A percentile compares a stretch with the other conserved stretches of the same genome.
These are phyloP conservation scores for Pollachius pollachius DNA, from an alignment of 2,113 vertebrate genomes.

Conservation along the genomic window DNA sequence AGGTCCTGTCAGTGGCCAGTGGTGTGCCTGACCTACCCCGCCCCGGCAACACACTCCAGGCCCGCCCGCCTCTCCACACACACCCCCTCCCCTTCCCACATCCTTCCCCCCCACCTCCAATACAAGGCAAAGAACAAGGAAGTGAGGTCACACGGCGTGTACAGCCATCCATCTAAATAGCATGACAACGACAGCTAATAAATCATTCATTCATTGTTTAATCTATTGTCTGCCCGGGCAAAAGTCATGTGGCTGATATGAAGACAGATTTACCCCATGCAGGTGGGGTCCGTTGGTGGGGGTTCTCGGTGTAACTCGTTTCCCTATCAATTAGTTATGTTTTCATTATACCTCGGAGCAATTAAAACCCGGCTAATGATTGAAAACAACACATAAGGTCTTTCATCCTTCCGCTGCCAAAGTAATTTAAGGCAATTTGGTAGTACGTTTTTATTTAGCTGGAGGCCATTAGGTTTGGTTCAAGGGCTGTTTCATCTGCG, in stretches of 20 bases:
- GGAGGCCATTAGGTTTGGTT: conserved; percentile 21
- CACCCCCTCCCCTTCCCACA: conserved; percentile 36
- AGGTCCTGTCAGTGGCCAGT: conserved; percentile 72
- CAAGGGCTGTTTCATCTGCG: conserved; percentile 37
- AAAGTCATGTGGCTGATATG: conserved; percentile 71
- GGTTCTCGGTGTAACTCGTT: conserved; percentile 49
- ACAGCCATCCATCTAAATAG: conserved; percentile 83
- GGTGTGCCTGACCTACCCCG: conserved; percentile 67
- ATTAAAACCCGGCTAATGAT: conserved; percentile 69
- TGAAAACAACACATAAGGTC: conserved; percentile 65
- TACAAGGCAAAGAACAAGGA: conserved; percentile 77
- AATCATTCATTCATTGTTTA: conserved; percentile 86
- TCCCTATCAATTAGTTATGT: conserved; percentile 73
- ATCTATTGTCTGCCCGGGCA: conserved; percentile 78
- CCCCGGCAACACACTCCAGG: conserved; percentile 54
- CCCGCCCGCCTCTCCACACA: conserved; percentile 32
- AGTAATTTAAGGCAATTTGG: conserved; percentile 66
- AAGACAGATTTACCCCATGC: conserved; percentile 70
- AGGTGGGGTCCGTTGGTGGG: conserved; percentile 60
- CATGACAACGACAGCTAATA: conserved; percentile 81
- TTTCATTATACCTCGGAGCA: conserved; percentile 70
- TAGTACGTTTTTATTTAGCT: conserved; percentile 59
- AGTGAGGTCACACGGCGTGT: conserved; percentile 79
- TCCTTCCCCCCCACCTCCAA: conserved; percentile 49
- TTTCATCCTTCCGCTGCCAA: conserved; percentile 65